These are phyloP conservation scores for Lumbricus terrestris DNA, from an alignment of 2,888 invertebrate genomes.

Conservation along the genomic window DNA sequence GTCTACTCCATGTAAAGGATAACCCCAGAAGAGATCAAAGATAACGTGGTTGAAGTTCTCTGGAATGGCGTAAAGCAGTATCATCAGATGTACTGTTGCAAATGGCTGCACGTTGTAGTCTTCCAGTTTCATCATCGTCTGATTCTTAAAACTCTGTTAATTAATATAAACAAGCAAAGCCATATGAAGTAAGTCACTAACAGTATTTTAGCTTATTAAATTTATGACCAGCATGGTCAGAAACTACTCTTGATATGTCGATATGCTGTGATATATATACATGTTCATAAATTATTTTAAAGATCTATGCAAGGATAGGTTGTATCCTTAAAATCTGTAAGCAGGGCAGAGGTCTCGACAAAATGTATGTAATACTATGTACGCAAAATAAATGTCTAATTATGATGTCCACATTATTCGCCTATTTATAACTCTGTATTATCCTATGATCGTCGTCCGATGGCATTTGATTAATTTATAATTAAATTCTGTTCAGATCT, in stretches of 20 bases:
- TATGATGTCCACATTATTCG: no score
- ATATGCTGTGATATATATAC: no score
- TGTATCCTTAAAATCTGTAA: neutral
- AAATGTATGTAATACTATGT: no score
- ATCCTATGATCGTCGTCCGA: no score
- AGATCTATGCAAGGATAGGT: neutral
- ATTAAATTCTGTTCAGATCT: no score
- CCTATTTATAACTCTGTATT: no score
- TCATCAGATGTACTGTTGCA: constrained; percentile 14
- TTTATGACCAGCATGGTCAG: neutral
- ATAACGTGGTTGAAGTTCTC: constrained; percentile 10
- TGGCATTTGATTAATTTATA: no score
- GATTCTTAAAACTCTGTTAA: neutral
- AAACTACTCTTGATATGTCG: neutral
- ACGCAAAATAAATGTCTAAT: no score
- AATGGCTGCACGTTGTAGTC: neutral
- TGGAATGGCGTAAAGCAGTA: constrained; percentile 13
- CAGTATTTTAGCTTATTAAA: no score
- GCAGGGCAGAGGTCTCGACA: no score
- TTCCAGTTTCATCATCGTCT: neutral
- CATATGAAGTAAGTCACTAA: neutral
- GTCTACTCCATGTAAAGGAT: neutral
- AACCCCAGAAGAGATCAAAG: constrained; percentile 13
- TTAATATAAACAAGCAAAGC: neutral
- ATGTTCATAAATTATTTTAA: neutral